Conservation (phyloP, 1,140 invertebrate genomes). For the Subanguina moxae region DNA sequence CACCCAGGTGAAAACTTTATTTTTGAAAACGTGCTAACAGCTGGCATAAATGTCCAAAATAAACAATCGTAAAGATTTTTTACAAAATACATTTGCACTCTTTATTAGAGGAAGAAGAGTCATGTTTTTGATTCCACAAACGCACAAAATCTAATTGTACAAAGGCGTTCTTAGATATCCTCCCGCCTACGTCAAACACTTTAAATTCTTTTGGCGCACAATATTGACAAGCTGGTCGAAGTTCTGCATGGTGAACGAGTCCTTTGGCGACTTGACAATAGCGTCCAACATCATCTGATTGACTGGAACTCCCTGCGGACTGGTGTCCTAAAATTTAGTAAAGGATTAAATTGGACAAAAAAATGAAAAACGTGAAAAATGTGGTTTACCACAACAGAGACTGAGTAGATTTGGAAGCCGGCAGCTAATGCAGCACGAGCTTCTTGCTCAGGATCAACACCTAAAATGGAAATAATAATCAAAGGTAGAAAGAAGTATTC, state of each 20-base stretch:
- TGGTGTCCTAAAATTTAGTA: conserved; percentile 30
- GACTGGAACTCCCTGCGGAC: conserved; percentile 36
- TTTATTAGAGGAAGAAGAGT: no score
- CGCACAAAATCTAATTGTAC: no score
- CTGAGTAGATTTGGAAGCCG: conserved; percentile 42
- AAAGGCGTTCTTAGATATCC: no score
- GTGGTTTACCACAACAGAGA: conserved; percentile 44
- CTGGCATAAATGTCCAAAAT: no score
- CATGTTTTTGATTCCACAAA: no score
- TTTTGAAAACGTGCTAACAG: no score
- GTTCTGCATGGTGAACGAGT: conserved; percentile 8
- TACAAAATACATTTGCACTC: no score
- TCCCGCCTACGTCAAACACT: not conserved
- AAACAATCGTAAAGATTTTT: no score
- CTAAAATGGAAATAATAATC: conserved; percentile 21
- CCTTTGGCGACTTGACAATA: conserved; percentile 18
- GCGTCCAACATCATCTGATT: conserved; percentile 41
- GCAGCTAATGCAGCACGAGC: conserved; percentile 28
- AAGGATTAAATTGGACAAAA: not conserved
- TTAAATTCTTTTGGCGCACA: conserved; percentile 11
- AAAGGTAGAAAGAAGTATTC: no score
- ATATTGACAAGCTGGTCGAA: conserved; percentile 9
- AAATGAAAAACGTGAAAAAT: conserved; percentile 14
- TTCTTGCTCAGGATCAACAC: conserved; percentile 37
- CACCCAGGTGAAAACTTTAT: no score